phyloP scores from a whole-genome alignment of 2,888 invertebrate genomes.

The Eristalinus aeneus region DNA sequence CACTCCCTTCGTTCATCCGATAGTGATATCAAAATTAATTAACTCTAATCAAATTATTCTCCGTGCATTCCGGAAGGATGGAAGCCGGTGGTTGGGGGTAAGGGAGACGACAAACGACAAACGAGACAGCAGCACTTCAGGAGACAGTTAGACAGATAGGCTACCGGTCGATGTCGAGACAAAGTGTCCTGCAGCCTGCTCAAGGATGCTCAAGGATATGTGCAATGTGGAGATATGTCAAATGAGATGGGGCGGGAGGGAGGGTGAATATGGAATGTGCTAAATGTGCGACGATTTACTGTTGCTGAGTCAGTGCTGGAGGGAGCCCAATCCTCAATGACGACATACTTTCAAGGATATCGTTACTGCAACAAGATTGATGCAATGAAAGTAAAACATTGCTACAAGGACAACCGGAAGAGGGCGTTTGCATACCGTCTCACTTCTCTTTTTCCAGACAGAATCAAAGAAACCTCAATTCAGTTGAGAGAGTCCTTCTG shows the following conservation, averaged over 20 bases:
- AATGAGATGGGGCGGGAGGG: not conserved
- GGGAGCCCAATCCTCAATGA: not conserved
- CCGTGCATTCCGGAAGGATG: slow-evolving; percentile 17
- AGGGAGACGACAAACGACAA: not conserved
- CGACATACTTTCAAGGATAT: not conserved
- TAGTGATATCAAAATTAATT: slow-evolving; percentile 68
- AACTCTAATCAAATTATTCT: slow-evolving; percentile 69
- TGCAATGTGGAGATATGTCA: not conserved
- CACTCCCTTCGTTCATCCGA: slow-evolving; percentile 42
- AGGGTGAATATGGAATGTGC: not conserved
- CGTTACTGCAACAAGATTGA: not conserved
- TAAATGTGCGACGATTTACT: not conserved
- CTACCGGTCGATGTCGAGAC: slow-evolving; percentile 5
- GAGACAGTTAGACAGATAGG: slow-evolving; percentile 51
- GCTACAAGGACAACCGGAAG: no score
- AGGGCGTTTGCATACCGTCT: no score
- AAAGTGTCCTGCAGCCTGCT: slow-evolving; percentile 6
- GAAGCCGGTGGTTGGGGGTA: no score
- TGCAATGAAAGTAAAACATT: not conserved
- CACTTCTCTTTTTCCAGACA: no score
- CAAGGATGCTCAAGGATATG: not conserved
- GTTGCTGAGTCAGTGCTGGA: not conserved
- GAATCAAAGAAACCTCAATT: not conserved
- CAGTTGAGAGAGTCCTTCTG: not conserved
- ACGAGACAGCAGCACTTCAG: slow-evolving; percentile 23